phyloP scores from a whole-genome alignment of 2,888 invertebrate species.

The Smittia aterrima region DNA sequence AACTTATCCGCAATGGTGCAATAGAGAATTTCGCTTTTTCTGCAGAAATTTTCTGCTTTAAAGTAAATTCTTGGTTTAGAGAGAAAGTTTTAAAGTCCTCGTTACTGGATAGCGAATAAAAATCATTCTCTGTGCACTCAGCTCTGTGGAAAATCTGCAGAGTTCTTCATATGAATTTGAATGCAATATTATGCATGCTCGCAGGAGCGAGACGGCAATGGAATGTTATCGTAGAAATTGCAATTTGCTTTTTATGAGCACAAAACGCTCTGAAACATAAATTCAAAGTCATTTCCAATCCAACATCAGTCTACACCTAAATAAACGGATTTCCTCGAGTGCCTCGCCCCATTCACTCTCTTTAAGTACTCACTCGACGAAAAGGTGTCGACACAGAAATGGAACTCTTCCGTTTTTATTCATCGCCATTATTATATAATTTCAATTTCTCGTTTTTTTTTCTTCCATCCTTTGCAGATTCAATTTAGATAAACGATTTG shows the following conservation, averaged over 20 bases:
- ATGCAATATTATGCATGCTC: too few species aligned
- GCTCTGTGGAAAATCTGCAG: too few species aligned
- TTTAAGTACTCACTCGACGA: not conserved
- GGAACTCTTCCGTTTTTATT: too few species aligned
- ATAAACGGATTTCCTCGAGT: too few species aligned
- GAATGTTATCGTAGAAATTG: conserved; percentile 29
- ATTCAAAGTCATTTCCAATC: conserved; percentile 29
- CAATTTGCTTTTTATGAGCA: conserved; percentile 31
- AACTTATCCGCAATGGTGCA: conserved; percentile 38
- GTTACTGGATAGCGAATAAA: too few species aligned
- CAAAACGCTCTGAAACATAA: conserved; percentile 17
- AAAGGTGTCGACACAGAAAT: not conserved
- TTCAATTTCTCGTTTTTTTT: conserved; percentile 35
- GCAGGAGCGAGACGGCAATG: too few species aligned
- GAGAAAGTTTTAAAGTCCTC: too few species aligned
- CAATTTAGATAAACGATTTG: conserved; percentile 91
- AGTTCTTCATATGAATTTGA: too few species aligned
- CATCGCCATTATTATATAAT: too few species aligned
- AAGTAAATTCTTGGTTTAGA: not conserved
- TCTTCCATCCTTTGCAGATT: conserved; percentile 55
- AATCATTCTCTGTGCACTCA: too few species aligned
- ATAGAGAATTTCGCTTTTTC: too few species aligned
- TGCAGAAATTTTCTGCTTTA: conserved; percentile 7
- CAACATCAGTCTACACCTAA: not conserved
- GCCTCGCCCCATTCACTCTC: too few species aligned